These are phyloP conservation scores for Camponotus vicinus DNA, from an alignment of 1,140 invertebrate species.

Conservation along the genomic window DNA sequence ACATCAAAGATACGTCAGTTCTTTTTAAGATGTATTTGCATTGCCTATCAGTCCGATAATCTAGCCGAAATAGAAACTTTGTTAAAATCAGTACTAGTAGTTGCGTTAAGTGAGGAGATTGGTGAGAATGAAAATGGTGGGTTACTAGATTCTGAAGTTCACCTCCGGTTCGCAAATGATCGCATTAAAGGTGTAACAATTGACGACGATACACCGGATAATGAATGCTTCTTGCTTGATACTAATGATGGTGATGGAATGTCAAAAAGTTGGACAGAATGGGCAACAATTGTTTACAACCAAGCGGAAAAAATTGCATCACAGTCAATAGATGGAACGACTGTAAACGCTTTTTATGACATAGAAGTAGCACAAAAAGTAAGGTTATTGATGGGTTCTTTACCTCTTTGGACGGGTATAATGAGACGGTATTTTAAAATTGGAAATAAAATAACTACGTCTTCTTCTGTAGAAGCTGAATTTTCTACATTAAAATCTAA, in stretches of 20 bases:
- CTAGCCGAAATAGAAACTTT: constrained; percentile 28
- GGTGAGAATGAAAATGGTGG: constrained; percentile 22
- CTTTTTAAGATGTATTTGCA: constrained; percentile 36
- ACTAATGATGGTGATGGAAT: background rate
- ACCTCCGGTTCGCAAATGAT: constrained; percentile 24
- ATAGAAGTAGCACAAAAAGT: background rate
- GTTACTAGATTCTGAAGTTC: constrained; percentile 31
- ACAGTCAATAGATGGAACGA: constrained; percentile 30
- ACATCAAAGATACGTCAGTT: constrained; percentile 39
- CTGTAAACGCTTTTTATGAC: constrained; percentile 14
- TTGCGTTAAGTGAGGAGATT: background rate
- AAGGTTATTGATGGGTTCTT: background rate
- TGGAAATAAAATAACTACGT: constrained; percentile 32
- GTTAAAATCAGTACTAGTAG: background rate
- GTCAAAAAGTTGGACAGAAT: constrained; percentile 36
- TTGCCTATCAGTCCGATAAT: constrained; percentile 24
- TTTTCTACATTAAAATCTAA: constrained; percentile 45
- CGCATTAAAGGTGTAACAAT: constrained; percentile 30
- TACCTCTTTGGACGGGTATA: background rate
- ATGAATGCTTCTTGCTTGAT: background rate
- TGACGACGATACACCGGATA: constrained; percentile 3
- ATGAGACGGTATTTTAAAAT: background rate
- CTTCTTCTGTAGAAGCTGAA: constrained; percentile 49
- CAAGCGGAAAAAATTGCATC: constrained; percentile 42
- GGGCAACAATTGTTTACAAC: constrained; percentile 35